Conservation (phyloP, 2,797 vertebrate genomes). For the Pangasius djambal region DNA sequence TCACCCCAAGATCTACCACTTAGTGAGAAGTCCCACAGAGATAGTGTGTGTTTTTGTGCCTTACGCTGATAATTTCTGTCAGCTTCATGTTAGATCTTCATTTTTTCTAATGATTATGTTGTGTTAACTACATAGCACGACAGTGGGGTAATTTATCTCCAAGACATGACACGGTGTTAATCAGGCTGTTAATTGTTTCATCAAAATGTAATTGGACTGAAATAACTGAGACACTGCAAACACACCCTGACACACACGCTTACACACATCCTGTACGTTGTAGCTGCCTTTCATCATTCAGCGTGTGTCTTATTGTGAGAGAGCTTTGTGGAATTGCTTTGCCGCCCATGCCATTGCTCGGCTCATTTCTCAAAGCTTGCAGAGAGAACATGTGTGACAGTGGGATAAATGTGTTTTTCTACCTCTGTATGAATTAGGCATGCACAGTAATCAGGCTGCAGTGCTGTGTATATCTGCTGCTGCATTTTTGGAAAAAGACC, state of each 20-base stretch:
- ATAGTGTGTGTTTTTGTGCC: background rate
- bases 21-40: background rate
- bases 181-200: constrained; percentile 47
- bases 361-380: constrained; percentile 29
- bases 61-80: constrained; percentile 11
- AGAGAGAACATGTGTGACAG: constrained; percentile 39
- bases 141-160: constrained; percentile 38
- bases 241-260: constrained; percentile 1
- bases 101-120: constrained; percentile 13
- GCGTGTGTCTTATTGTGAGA: constrained; percentile 3
- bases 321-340: constrained; percentile 26
- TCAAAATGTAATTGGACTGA: constrained; percentile 47
- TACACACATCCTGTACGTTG: background rate
- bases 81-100: constrained; percentile 18
- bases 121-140: constrained; percentile 12
- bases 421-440: constrained; percentile 20
- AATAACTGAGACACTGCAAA: constrained; percentile 39
- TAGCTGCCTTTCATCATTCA: constrained; percentile 34
- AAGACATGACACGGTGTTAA: constrained; percentile 44
- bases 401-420: constrained; percentile 33
- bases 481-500: constrained; percentile 4
- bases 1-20: background rate
- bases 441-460: constrained; percentile 45
- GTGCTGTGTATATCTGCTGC: constrained; percentile 32
- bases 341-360: constrained; percentile 41